Evolutionary conservation across 2,797 vertebrate species (phyloP).

Genomic region (Hydrocynus forskahlii): DNA sequence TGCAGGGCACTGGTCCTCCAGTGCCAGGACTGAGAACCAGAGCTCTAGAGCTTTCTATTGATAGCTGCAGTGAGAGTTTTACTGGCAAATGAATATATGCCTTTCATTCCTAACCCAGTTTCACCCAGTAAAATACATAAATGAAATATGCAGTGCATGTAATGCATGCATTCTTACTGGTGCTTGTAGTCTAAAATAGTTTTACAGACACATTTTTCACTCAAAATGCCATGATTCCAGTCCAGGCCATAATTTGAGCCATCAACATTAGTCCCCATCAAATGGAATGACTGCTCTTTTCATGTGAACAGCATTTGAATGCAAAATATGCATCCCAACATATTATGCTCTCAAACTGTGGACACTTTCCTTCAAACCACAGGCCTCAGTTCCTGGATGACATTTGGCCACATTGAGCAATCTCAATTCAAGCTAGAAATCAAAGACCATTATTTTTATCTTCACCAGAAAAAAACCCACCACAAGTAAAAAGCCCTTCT

Average conservation of each 20-base stretch:
- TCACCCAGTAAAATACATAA: constrained; percentile 11
- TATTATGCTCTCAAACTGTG: constrained; percentile 38
- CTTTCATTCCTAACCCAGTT: constrained; percentile 2
- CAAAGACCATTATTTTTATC: constrained; percentile 33
- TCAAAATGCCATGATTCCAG: constrained; percentile 57
- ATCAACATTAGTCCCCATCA: constrained; percentile 64
- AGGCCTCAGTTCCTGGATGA: constrained; percentile 51
- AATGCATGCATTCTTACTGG: neutral
- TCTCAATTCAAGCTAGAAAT: constrained; percentile 30
- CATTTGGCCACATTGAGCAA: constrained; percentile 46
- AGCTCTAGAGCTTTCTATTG: neutral
- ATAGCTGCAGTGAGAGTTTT: neutral
- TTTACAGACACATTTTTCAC: constrained; percentile 46
- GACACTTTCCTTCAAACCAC: constrained; percentile 35
- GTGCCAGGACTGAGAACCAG: neutral
- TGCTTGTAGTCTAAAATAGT: neutral
- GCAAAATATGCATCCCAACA: constrained; percentile 59
- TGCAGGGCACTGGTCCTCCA: neutral
- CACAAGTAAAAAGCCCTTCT: constrained; percentile 16
- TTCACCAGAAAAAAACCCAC: neutral
- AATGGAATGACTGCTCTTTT: constrained; percentile 66
- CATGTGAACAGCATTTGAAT: constrained; percentile 63
- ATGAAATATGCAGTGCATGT: constrained; percentile 8
- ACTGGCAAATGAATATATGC: neutral
- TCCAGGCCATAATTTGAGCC: constrained; percentile 72